These are phyloP conservation scores for Nebria brevicollis DNA, from an alignment of 2,888 invertebrate genomes.

Conservation along the genomic window DNA sequence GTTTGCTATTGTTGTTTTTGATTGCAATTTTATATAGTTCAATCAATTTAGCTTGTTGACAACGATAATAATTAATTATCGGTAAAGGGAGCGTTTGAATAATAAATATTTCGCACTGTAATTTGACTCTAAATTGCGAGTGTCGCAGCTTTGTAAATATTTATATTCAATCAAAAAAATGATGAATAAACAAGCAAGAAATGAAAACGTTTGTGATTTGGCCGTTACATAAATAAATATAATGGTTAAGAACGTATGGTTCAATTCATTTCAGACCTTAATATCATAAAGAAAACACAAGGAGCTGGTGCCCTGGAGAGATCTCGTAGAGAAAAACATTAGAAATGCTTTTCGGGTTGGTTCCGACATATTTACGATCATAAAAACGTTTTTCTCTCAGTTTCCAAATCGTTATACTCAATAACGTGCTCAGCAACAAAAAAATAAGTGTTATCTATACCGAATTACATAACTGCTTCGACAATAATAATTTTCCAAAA, in stretches of 20 bases:
- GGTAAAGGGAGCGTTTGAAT: too few relatives aligned
- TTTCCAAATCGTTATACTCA: neutral
- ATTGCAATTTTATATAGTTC: too few relatives aligned
- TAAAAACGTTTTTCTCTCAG: neutral
- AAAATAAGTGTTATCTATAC: neutral
- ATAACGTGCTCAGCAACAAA: neutral
- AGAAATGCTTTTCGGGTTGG: neutral
- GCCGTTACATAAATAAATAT: too few relatives aligned
- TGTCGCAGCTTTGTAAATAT: too few relatives aligned
- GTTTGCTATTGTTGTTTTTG: too few relatives aligned
- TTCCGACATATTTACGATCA: constrained; percentile 8
- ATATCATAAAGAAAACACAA: neutral
- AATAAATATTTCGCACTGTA: too few relatives aligned
- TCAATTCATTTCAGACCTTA: neutral
- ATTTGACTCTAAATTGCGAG: too few relatives aligned
- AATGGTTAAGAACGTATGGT: neutral
- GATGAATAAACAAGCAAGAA: too few relatives aligned
- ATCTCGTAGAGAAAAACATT: neutral
- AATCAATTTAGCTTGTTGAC: too few relatives aligned
- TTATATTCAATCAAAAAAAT: too few relatives aligned
- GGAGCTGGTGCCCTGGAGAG: neutral
- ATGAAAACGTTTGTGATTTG: too few relatives aligned
- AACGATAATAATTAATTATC: too few relatives aligned
- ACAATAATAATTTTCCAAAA: neutral
- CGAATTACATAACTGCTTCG: neutral